Conservation (phyloP, 2,888 invertebrate species). For the Aphodius granarius region DNA sequence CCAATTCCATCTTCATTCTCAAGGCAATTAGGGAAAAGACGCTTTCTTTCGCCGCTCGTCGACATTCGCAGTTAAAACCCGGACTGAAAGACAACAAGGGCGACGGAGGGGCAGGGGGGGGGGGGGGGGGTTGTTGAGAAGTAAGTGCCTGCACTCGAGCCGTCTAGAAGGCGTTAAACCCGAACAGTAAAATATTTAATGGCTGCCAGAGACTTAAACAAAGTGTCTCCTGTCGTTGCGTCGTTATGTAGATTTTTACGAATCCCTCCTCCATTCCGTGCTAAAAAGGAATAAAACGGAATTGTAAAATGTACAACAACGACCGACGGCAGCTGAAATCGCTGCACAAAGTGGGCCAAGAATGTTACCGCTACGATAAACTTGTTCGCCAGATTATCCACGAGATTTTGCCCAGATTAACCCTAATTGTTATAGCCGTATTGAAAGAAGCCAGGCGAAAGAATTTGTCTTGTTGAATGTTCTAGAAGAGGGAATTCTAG, state of each 20-base stretch:
- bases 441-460: slow-evolving; percentile 31
- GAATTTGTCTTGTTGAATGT: slow-evolving; percentile 26
- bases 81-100: not conserved
- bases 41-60: not conserved
- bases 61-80: not conserved
- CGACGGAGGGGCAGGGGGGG: not conserved
- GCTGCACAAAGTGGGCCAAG: not conserved
- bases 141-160: not conserved
- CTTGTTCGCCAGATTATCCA: slow-evolving; percentile 26
- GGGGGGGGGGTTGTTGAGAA: not conserved
- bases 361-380: slow-evolving; percentile 19
- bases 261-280: not conserved
- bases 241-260: slow-evolving; percentile 28
- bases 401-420: slow-evolving; percentile 29
- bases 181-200: not conserved
- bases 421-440: slow-evolving; percentile 34
- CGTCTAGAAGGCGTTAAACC: not conserved
- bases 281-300: slow-evolving; percentile 2
- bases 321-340: not conserved
- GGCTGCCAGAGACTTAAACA: not conserved
- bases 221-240: not conserved
- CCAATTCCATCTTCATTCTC: not conserved
- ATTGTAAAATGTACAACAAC: too few relatives aligned
- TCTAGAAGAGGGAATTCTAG: not conserved
- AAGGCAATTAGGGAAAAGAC: not conserved